A percentile compares a stretch with the other conserved stretches of the same genome.
phyloP scores from a whole-genome alignment of 2,888 invertebrate species.

The Rhagonycha lutea region DNA sequence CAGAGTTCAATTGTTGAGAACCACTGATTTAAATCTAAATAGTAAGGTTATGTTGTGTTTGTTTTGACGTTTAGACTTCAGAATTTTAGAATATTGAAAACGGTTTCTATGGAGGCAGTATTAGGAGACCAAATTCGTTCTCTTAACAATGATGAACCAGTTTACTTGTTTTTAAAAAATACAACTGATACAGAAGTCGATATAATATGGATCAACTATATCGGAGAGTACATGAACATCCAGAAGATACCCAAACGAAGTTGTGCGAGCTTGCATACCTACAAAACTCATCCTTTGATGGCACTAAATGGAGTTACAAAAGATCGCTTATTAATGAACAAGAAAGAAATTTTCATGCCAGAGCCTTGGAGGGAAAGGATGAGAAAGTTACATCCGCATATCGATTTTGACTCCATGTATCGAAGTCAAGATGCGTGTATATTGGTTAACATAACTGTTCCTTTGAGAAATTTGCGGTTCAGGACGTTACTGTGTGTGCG shows the following conservation, averaged over 20 bases:
- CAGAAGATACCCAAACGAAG: conserved; percentile 59
- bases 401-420: neutral
- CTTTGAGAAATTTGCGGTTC: conserved; percentile 58
- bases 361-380: conserved; percentile 48
- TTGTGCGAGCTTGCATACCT: conserved; percentile 73
- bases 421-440: conserved; percentile 34
- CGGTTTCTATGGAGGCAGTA: neutral
- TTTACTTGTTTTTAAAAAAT: conserved; percentile 67
- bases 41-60: neutral
- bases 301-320: conserved; percentile 73
- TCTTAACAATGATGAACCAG: conserved; percentile 51
- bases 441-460: conserved; percentile 60
- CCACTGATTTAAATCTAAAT: neutral
- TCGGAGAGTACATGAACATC: conserved; percentile 66
- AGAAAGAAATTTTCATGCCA: conserved; percentile 55
- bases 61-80: neutral
- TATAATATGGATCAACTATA: conserved; percentile 79
- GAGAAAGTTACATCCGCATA: neutral
- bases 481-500: conserved; percentile 57
- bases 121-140: conserved; percentile 38
- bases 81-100: neutral
- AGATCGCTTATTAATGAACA: conserved; percentile 66
- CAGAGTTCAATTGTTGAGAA: too few species aligned
- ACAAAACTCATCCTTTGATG: conserved; percentile 82
- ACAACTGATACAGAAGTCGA: conserved; percentile 60